Evolutionary conservation across 2,797 vertebrate genomes (phyloP).

Genomic region (Tapirus indicus): DNA sequence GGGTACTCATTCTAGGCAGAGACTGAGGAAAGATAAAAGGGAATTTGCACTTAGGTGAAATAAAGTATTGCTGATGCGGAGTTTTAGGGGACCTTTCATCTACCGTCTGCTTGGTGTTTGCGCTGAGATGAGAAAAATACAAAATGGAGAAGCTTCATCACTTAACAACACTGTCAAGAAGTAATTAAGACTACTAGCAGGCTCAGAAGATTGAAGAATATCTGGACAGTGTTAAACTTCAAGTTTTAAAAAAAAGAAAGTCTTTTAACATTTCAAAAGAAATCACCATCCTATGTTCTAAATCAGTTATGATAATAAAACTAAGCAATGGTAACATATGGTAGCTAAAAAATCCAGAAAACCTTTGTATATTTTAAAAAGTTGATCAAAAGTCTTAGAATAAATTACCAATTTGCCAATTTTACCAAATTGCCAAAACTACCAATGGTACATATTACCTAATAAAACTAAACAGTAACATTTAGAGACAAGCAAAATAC

Average conservation of each 20-base stretch:
- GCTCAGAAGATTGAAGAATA: background rate
- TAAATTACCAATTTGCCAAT: background rate
- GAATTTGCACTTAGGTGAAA: background rate
- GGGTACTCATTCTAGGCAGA: background rate
- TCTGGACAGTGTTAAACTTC: background rate
- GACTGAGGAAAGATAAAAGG: background rate
- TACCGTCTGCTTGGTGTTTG: background rate
- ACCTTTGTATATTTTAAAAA: background rate
- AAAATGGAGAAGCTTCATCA: background rate
- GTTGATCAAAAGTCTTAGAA: background rate
- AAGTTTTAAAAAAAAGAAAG: background rate
- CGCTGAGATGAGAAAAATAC: background rate
- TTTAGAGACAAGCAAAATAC: slow-evolving; percentile 44
- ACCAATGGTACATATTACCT: background rate
- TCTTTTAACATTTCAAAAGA: slow-evolving; percentile 29
- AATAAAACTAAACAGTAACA: background rate
- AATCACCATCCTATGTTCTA: background rate
- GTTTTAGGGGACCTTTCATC: background rate
- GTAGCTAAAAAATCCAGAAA: background rate
- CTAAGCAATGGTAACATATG: background rate
- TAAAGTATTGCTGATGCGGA: background rate
- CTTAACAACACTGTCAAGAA: background rate
- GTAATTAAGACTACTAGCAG: background rate
- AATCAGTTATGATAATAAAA: slow-evolving; percentile 26
- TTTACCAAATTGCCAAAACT: no score